Percentiles rank a stretch among this genome's conserved stretches.
phyloP scores from a whole-genome alignment of 2,113 vertebrate genomes.

The Stegastes partitus region DNA sequence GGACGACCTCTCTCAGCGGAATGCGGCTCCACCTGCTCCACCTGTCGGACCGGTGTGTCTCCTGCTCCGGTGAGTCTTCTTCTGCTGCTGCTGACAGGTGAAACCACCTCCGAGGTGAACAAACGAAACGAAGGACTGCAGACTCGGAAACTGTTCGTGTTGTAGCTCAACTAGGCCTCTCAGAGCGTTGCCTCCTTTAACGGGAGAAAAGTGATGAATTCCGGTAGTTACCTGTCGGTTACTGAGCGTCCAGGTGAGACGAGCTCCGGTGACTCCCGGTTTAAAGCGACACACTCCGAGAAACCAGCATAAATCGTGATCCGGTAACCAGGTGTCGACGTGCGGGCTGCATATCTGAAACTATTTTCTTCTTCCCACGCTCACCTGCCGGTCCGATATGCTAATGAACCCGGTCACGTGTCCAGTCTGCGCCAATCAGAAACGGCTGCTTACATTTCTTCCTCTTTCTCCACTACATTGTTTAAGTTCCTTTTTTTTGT shows the following conservation, averaged over 20 bases:
- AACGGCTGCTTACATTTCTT: background rate
- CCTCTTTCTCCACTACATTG: background rate
- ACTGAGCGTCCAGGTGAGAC: background rate
- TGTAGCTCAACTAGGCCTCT: background rate
- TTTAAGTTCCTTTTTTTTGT: background rate
- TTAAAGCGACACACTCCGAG: background rate
- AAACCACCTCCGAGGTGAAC: background rate
- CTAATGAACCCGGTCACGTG: constrained; percentile 55
- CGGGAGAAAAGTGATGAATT: background rate
- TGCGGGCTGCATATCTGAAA: background rate
- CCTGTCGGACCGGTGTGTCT: constrained; percentile 56
- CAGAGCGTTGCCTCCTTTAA: too few relatives aligned
- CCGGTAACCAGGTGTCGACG: background rate
- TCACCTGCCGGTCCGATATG: constrained; percentile 53
- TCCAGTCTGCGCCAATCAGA: constrained; percentile 58
- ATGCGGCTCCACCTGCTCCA: constrained; percentile 61
- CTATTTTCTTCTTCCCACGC: constrained; percentile 6
- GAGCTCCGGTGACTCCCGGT: background rate
- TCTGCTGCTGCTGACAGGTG: constrained; percentile 14
- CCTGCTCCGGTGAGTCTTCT: constrained; percentile 19
- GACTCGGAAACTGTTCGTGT: background rate
- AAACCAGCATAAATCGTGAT: background rate
- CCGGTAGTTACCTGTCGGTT: constrained; percentile 20
- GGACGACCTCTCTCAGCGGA: constrained; percentile 20
- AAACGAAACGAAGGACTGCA: too few relatives aligned